Conservation (phyloP, 2,797 vertebrate species). For the Phoxinus dragarum region DNA sequence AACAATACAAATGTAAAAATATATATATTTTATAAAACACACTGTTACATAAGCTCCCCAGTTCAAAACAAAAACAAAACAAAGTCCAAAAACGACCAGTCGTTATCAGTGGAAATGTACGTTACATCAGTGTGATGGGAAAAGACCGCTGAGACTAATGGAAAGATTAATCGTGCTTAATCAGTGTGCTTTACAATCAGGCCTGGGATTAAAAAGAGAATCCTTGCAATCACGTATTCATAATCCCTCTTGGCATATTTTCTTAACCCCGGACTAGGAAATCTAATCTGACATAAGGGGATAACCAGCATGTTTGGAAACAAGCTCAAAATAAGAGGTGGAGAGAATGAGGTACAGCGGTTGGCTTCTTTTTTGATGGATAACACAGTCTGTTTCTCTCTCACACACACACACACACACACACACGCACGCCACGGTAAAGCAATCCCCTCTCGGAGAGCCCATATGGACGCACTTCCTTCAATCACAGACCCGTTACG, state of each 20-base stretch:
- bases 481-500: background rate
- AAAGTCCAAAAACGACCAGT: background rate
- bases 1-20: no score
- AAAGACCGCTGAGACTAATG: slow-evolving; percentile 47
- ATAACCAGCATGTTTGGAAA: slow-evolving; percentile 70
- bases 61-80: background rate
- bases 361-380: slow-evolving; percentile 18
- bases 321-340: slow-evolving; percentile 46
- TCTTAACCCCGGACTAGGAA: slow-evolving; percentile 60
- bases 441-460: slow-evolving; percentile 22
- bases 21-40: background rate
- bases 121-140: background rate
- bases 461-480: slow-evolving; percentile 19
- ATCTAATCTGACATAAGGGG: slow-evolving; percentile 59
- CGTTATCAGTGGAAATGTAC: background rate
- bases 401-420: background rate
- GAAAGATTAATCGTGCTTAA: slow-evolving; percentile 58
- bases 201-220: slow-evolving; percentile 72
- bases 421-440: background rate
- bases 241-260: slow-evolving; percentile 70
- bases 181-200: slow-evolving; percentile 66
- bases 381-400: background rate
- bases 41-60: background rate
- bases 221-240: slow-evolving; percentile 59
- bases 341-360: slow-evolving; percentile 20